Evolutionary conservation across 2,888 invertebrate species (phyloP), one percentile per base, ranked within the genome.

Genomic region (Acanthoscelides obtectus): DNA sequence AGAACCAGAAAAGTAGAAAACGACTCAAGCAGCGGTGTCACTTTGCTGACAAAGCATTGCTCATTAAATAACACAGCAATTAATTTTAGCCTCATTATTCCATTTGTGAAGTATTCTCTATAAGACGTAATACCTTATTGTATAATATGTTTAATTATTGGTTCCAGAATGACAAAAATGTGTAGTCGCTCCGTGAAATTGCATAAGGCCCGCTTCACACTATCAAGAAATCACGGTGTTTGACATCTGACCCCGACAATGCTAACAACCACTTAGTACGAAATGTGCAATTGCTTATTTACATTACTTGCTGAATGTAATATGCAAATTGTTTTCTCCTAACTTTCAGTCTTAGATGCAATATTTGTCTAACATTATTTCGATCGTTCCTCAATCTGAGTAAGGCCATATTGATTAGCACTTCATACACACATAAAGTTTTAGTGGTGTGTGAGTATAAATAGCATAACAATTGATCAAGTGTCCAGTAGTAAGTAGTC

Each of bases 361-460:
- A 64, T 72, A 67, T 73, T 73, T 70, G 63, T 63, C 64, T 69
- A 73, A 71, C 68, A 70, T 69, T 68, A 67, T 69, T 68, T 64
- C 69, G 69, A 63, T 69, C 65, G 45, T 6, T 1, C 17, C 45
- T 45, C 45, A 45, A 17, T 45, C 12, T 45, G 45, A 17, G 45
- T 45, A 45, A 74, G 74, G 74, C 70, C 72, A 66, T 72, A 72
- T 74, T 69, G 64, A 71, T 74, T 74, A 74, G 72, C 74, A 72
- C 45, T 4, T 45, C 17, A 12, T 45, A 45, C 5, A 45, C 45
- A 45, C 70, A 74, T 72, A 69, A 68, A 72, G 67, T 72, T 22
- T 72, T n/a, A 20, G 70, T 65, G 22, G 64, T 27, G 20, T 67
- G 27, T 22, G 65, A 25, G 22, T 74, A 74, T 74, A 74, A 74